Conservation (phyloP, 2,797 vertebrate species). For the Etheostoma nigrum region DNA sequence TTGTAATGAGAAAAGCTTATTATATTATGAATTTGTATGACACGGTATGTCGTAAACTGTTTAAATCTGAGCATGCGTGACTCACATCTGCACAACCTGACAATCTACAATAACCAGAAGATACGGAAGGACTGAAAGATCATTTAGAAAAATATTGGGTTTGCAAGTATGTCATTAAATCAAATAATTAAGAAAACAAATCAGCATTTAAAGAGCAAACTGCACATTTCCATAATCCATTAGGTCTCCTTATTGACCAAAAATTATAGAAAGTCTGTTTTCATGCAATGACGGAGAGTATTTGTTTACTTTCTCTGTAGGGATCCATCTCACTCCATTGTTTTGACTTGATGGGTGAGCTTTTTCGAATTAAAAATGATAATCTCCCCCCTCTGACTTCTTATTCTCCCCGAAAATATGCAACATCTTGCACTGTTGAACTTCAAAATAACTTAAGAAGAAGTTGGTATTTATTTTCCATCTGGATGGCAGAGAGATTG, state of each 20-base stretch:
- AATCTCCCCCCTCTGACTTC: constrained; percentile 9
- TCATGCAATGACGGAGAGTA: constrained; percentile 13
- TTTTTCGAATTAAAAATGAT: constrained; percentile 50
- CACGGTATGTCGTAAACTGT: too few species aligned
- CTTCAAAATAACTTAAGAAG: constrained; percentile 25
- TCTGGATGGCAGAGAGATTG: constrained; percentile 17
- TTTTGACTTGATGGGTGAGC: constrained; percentile 34
- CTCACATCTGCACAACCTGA: not conserved
- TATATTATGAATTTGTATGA: too few species aligned
- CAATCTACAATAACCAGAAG: not conserved
- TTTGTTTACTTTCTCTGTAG: constrained; percentile 25
- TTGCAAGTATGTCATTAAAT: constrained; percentile 20
- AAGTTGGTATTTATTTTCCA: constrained; percentile 24
- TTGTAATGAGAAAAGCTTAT: too few species aligned
- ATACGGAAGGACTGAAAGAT: not conserved
- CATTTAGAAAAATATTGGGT: not conserved
- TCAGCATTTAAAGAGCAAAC: constrained; percentile 11
- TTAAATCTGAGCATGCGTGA: too few species aligned
- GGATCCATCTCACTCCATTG: constrained; percentile 36
- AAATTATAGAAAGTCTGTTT: constrained; percentile 9
- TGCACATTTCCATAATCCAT: constrained; percentile 29
- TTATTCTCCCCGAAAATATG: not conserved
- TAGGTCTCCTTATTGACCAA: constrained; percentile 17
- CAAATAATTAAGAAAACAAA: constrained; percentile 33
- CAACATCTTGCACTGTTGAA: constrained; percentile 25